Evolutionary conservation across 2,113 vertebrate genomes (phyloP).

Genomic region (Embiotoca jacksoni): DNA sequence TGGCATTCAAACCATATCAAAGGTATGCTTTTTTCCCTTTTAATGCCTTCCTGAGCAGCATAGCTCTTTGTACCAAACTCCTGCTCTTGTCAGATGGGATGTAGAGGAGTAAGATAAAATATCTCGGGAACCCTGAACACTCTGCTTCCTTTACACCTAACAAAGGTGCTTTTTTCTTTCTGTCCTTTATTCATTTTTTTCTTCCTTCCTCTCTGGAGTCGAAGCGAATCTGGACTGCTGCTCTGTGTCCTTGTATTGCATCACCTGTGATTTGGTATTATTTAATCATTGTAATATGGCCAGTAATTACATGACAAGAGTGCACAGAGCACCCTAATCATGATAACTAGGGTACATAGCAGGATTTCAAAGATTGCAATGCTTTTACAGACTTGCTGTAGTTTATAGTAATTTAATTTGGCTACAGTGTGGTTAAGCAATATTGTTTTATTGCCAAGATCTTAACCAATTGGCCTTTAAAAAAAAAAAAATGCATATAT

Average conservation of each 20-base stretch:
- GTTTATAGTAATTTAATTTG: constrained; percentile 5
- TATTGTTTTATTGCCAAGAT: neutral
- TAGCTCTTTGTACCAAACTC: constrained; percentile 34
- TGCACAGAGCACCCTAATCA: neutral
- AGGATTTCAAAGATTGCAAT: neutral
- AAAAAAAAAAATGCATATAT: neutral
- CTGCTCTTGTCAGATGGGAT: constrained; percentile 44
- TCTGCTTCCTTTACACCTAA: neutral
- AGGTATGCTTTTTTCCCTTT: constrained; percentile 23
- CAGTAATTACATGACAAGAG: neutral
- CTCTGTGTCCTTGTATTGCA: neutral
- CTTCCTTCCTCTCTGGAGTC: neutral
- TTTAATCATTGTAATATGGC: constrained; percentile 13
- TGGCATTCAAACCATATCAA: constrained; percentile 14
- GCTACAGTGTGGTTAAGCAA: neutral
- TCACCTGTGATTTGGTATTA: neutral
- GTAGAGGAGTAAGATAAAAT: constrained; percentile 34
- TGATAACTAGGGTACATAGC: neutral
- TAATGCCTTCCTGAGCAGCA: constrained; percentile 40
- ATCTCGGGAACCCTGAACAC: constrained; percentile 36
- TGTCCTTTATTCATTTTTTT: constrained; percentile 22
- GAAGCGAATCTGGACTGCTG: neutral
- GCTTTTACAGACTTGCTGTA: neutral
- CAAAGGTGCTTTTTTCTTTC: constrained; percentile 6
- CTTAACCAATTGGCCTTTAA: neutral